phyloP scores from a whole-genome alignment of 2,797 vertebrate genomes.

The Macropus fuliginosus region DNA sequence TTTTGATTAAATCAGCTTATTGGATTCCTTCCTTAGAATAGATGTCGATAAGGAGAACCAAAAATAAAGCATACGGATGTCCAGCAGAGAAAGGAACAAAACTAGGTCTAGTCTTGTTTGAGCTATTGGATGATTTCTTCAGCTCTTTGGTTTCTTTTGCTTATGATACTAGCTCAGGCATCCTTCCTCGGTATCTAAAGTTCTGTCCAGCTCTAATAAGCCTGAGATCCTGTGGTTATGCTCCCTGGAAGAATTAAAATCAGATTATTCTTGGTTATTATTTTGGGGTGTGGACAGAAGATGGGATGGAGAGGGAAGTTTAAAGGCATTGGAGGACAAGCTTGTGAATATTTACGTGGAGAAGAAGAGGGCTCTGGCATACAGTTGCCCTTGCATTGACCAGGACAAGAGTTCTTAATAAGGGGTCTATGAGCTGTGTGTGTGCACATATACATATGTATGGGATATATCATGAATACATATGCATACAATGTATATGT shows the following conservation, averaged over 20 bases:
- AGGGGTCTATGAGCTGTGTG: neutral
- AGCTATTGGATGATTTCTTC: constrained; percentile 35
- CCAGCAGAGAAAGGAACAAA: neutral
- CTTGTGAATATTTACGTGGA: neutral
- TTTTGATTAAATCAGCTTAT: neutral
- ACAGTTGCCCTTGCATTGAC: neutral
- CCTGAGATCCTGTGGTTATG: neutral
- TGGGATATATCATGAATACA: neutral
- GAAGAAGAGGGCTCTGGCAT: neutral
- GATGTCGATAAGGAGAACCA: neutral
- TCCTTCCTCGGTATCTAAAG: neutral
- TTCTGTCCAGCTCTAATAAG: neutral
- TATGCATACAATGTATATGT: neutral
- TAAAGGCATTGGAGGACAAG: neutral
- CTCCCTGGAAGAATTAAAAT: neutral
- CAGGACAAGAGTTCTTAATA: neutral
- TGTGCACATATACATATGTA: neutral
- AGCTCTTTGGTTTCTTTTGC: constrained; percentile 39
- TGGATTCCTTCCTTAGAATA: neutral
- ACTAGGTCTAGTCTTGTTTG: neutral
- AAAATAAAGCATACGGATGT: neutral
- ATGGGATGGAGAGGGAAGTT: neutral
- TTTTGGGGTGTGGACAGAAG: neutral
- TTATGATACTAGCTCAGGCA: constrained; percentile 7
- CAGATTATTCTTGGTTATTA: neutral